These are phyloP conservation scores for Mesorhabditis spiculigera DNA, from an alignment of 2,888 invertebrate genomes.

Conservation along the genomic window DNA sequence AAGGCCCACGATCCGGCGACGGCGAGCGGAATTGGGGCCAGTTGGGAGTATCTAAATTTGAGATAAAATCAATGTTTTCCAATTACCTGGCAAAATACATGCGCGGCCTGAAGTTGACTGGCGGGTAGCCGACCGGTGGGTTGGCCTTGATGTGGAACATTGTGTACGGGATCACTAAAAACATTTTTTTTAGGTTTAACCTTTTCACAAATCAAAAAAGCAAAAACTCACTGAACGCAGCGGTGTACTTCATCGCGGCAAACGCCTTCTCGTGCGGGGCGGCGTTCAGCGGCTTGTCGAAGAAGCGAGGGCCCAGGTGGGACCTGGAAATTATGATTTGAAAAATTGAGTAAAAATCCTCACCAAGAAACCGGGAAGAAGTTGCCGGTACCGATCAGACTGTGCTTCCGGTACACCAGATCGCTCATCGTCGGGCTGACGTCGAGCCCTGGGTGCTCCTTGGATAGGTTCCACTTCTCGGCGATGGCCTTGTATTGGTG, in stretches of 20 bases:
- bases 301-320: conserved; percentile 52
- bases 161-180: conserved; percentile 39
- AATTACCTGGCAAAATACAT: conserved; percentile 25
- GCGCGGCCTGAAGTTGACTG: conserved; percentile 29
- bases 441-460: conserved; percentile 53
- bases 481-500: conserved; percentile 52
- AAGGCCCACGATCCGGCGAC: conserved; percentile 51
- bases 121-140: conserved; percentile 29
- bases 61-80: not conserved
- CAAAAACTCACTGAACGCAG: conserved; percentile 36
- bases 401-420: conserved; percentile 24
- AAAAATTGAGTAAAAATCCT: not conserved
- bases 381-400: not conserved
- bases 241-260: conserved; percentile 51
- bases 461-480: conserved; percentile 45
- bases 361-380: not conserved
- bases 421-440: conserved; percentile 45
- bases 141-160: conserved; percentile 38
- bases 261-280: conserved; percentile 53
- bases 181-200: no score
- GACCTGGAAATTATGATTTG: conserved; percentile 29
- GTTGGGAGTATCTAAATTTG: conserved; percentile 26
- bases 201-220: no score
- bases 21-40: conserved; percentile 37
- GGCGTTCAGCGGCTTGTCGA: conserved; percentile 54